Evolutionary conservation across 2,888 invertebrate species (phyloP).

Genomic region (Lepas anatifera): DNA sequence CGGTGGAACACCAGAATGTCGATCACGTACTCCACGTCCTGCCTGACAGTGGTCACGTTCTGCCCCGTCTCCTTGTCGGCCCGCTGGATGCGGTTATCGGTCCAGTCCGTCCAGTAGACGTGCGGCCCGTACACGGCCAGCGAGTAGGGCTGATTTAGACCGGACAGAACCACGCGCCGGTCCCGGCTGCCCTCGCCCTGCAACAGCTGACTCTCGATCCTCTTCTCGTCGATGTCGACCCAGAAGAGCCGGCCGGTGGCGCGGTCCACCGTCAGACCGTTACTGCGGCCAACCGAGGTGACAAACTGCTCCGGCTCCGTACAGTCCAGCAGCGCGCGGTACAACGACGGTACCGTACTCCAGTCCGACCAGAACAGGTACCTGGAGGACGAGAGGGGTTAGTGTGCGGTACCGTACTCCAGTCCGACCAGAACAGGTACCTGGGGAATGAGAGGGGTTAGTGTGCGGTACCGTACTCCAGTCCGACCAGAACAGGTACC

Average conservation of each 20-base stretch:
- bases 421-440: too few relatives aligned
- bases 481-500: too few relatives aligned
- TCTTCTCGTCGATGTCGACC: conserved; percentile 55
- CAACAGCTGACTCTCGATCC: conserved; percentile 43
- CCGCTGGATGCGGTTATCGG: conserved; percentile 64
- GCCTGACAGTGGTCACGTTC: conserved; percentile 52
- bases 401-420: too few relatives aligned
- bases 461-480: too few relatives aligned
- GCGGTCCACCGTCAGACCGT: conserved; percentile 60
- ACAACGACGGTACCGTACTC: conserved; percentile 64
- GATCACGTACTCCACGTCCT: conserved; percentile 47
- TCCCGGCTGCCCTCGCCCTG: background rate
- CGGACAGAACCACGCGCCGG: conserved; percentile 40
- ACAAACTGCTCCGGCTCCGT: conserved; percentile 55
- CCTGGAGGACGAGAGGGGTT: too few relatives aligned
- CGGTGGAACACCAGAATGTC: conserved; percentile 52
- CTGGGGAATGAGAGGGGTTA: too few relatives aligned
- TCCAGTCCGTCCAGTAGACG: conserved; percentile 90
- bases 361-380: conserved; percentile 86
- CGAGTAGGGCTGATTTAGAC: conserved; percentile 59
- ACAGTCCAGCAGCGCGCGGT: conserved; percentile 73
- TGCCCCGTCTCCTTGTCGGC: conserved; percentile 59
- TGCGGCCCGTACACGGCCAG: conserved; percentile 61
- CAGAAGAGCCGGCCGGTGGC: conserved; percentile 59
- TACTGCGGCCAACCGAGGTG: conserved; percentile 45